A percentile compares a stretch with the other conserved stretches of the same genome.
These are phyloP conservation scores for Epirrhoe alternata DNA, from an alignment of 2,888 invertebrate genomes.

Conservation along the genomic window DNA sequence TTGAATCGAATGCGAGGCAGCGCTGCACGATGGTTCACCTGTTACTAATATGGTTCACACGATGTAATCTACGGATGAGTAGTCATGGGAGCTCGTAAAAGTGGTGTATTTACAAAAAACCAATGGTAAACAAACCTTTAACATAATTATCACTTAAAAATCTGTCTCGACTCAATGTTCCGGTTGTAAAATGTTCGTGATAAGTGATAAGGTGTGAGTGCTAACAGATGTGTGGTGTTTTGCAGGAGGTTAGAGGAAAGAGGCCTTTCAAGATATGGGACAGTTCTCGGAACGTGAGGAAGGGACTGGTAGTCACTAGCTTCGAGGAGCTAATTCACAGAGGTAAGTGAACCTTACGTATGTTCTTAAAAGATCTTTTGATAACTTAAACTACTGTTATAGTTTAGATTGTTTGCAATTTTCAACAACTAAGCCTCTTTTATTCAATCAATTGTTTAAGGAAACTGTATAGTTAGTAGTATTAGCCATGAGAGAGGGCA, in stretches of 20 bases:
- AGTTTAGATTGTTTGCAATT: no score
- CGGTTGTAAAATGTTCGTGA: neutral
- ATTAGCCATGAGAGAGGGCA: no score
- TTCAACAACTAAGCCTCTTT: no score
- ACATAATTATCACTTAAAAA: neutral
- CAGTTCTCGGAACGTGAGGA: constrained; percentile 96
- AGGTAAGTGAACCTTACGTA: constrained; percentile 79
- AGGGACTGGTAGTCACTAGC: constrained; percentile 96
- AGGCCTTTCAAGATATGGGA: constrained; percentile 99
- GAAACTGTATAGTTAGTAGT: no score
- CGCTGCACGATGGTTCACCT: constrained; percentile 38
- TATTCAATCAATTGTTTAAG: no score
- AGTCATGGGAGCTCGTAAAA: constrained; percentile 45
- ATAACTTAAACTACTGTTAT: neutral
- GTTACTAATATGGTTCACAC: constrained; percentile 30
- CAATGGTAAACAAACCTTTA: constrained; percentile 42
- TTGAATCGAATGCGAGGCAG: constrained; percentile 27
- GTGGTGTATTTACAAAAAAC: constrained; percentile 43
- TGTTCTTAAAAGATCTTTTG: neutral
- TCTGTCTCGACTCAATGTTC: neutral
- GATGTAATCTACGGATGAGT: constrained; percentile 39
- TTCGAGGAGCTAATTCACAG: constrained; percentile 94
- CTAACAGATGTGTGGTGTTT: constrained; percentile 53
- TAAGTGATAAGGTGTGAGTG: neutral
- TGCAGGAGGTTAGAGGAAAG: constrained; percentile 96